These are phyloP conservation scores for Paratrypauchen microcephalus DNA, from an alignment of 2,797 vertebrate genomes.

Conservation along the genomic window DNA sequence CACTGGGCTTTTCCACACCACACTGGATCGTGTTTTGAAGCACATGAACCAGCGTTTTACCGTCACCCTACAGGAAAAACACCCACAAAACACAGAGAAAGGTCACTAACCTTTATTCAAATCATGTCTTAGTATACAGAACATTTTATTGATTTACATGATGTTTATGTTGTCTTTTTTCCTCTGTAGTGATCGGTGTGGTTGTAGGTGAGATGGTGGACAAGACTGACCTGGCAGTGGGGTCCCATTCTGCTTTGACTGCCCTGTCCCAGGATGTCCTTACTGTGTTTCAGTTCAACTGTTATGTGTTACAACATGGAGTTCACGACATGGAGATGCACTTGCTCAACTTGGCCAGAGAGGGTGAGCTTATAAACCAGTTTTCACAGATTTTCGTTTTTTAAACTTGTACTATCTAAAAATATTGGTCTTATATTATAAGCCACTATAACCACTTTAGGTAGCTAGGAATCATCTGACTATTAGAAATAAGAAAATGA, in stretches of 20 bases:
- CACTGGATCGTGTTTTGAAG: slow-evolving; percentile 84
- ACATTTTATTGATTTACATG: slow-evolving; percentile 2
- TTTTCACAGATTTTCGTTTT: not conserved
- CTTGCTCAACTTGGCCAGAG: slow-evolving; percentile 86
- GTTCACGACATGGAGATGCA: slow-evolving; percentile 87
- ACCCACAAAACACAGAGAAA: slow-evolving; percentile 80
- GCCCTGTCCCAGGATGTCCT: slow-evolving; percentile 85
- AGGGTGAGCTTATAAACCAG: slow-evolving; percentile 74
- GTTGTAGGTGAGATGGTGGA: slow-evolving; percentile 92
- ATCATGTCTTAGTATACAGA: not conserved
- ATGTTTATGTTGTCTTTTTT: not conserved
- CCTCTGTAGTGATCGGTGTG: slow-evolving; percentile 80
- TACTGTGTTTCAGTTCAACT: slow-evolving; percentile 93
- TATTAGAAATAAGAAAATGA: too few relatives aligned
- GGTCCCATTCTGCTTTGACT: slow-evolving; percentile 58
- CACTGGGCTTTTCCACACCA: slow-evolving; percentile 86
- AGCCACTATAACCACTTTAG: too few relatives aligned
- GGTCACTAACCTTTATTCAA: slow-evolving; percentile 63
- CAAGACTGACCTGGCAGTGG: slow-evolving; percentile 76
- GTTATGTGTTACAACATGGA: slow-evolving; percentile 82
- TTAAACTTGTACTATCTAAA: too few relatives aligned
- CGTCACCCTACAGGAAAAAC: slow-evolving; percentile 78
- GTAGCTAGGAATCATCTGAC: too few relatives aligned
- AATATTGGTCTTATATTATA: too few relatives aligned
- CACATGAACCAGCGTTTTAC: slow-evolving; percentile 84